Evolutionary conservation across 2,113 vertebrate species (phyloP).

Genomic region (Eudorcas thomsonii): DNA sequence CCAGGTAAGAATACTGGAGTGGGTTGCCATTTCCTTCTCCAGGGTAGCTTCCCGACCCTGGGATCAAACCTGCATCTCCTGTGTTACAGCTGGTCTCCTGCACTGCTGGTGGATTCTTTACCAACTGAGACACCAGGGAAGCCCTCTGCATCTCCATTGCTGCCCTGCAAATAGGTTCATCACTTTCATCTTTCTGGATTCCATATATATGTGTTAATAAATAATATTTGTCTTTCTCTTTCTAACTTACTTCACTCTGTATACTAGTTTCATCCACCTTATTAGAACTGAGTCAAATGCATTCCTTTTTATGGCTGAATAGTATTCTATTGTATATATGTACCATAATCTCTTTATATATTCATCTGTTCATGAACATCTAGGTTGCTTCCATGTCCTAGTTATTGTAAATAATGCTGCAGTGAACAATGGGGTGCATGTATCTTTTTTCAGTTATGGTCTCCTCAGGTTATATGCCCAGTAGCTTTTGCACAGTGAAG

Average conservation of each 20-base stretch:
- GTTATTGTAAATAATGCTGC: background rate
- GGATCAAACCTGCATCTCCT: background rate
- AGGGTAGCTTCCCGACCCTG: background rate
- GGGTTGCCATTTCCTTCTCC: background rate
- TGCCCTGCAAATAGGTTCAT: background rate
- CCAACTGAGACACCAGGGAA: background rate
- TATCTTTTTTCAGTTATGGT: background rate
- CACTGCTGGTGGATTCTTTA: background rate
- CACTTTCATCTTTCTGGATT: background rate
- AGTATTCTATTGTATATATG: background rate
- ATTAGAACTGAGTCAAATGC: background rate
- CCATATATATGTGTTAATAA: background rate
- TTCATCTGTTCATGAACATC: background rate
- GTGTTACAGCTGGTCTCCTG: background rate
- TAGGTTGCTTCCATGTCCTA: background rate
- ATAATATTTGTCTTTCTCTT: background rate
- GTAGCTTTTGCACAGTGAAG: background rate
- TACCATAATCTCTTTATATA: background rate
- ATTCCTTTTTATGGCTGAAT: background rate
- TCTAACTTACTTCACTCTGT: background rate
- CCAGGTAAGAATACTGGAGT: background rate
- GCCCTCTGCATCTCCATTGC: background rate
- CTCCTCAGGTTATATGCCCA: background rate
- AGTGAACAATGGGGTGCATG: background rate
- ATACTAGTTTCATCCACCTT: background rate